phyloP scores from a whole-genome alignment of 2,888 invertebrate genomes.

The Drosophila quinaria region DNA sequence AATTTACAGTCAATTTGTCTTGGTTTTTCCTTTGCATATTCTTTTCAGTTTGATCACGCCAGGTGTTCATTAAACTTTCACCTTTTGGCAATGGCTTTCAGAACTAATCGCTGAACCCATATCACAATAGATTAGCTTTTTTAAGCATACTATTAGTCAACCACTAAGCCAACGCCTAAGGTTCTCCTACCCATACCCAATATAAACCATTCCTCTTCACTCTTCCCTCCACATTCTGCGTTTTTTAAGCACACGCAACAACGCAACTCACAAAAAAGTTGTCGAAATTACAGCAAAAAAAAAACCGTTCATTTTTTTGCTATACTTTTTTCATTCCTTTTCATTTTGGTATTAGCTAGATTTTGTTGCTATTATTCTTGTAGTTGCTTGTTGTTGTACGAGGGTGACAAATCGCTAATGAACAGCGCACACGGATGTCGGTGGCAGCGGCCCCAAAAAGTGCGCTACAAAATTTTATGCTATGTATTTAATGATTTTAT shows the following conservation, averaged over 20 bases:
- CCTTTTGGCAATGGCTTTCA: conserved; percentile 42
- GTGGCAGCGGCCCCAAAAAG: conserved; percentile 35
- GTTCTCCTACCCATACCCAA: background rate
- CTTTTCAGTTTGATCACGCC: conserved; percentile 51
- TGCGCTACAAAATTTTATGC: conserved; percentile 52
- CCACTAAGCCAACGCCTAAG: conserved; percentile 27
- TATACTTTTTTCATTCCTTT: conserved; percentile 10
- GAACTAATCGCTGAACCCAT: conserved; percentile 29
- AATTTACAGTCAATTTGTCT: conserved; percentile 16
- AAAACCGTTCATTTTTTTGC: conserved; percentile 24
- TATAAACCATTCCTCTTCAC: background rate
- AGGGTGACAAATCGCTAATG: conserved; percentile 74
- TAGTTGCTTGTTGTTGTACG: conserved; percentile 19
- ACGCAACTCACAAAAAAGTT: conserved; percentile 40
- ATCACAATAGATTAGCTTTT: conserved; percentile 47
- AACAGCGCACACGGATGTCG: conserved; percentile 66
- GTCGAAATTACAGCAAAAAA: conserved; percentile 56
- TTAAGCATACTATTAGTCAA: conserved; percentile 23
- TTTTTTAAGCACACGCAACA: conserved; percentile 57
- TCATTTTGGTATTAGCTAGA: conserved; percentile 20
- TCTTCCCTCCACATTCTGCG: background rate
- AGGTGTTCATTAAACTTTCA: conserved; percentile 76
- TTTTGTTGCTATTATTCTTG: conserved; percentile 19
- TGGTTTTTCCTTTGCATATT: conserved; percentile 29
- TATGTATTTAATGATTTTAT: conserved; percentile 45